Percentiles rank a stretch among this genome's conserved stretches.
Evolutionary conservation across 2,113 vertebrate species (phyloP).

Genomic region (Pomatorhinus ruficollis): DNA sequence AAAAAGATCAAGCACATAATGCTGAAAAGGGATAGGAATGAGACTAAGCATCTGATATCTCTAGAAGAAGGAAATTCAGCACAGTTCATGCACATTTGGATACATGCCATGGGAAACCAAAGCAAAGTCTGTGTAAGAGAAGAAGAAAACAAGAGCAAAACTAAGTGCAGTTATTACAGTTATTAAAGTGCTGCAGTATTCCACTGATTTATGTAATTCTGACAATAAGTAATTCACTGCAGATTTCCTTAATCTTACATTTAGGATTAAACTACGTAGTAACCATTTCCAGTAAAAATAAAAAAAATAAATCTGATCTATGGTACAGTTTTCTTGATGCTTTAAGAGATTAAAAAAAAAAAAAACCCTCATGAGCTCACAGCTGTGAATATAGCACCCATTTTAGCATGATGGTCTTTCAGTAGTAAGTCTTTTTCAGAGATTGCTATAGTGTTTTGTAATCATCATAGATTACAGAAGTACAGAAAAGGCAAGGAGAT

Average conservation of each 20-base stretch:
- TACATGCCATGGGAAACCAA: not conserved
- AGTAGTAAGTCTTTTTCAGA: not conserved
- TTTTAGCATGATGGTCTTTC: not conserved
- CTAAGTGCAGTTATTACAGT: not conserved
- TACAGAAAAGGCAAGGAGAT: not conserved
- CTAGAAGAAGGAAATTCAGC: not conserved
- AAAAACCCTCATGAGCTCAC: not conserved
- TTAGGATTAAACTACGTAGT: not conserved
- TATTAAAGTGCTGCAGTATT: not conserved
- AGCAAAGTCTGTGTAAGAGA: not conserved
- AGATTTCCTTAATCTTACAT: not conserved
- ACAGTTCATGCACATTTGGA: not conserved
- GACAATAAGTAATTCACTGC: not conserved
- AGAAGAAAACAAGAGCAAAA: not conserved
- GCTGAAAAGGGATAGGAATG: not conserved
- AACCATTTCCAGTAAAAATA: not conserved
- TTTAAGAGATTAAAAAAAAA: not conserved
- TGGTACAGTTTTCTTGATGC: not conserved
- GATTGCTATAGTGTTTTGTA: not conserved
- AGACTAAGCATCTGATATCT: not conserved
- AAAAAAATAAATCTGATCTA: not conserved
- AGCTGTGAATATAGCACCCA: not conserved
- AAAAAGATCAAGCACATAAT: not conserved
- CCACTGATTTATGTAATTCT: not conserved
- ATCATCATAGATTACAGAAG: not conserved